Base-by-base conservation (phyloP, 1,140 invertebrate genomes). In the Penaeus chinensis region DNA sequence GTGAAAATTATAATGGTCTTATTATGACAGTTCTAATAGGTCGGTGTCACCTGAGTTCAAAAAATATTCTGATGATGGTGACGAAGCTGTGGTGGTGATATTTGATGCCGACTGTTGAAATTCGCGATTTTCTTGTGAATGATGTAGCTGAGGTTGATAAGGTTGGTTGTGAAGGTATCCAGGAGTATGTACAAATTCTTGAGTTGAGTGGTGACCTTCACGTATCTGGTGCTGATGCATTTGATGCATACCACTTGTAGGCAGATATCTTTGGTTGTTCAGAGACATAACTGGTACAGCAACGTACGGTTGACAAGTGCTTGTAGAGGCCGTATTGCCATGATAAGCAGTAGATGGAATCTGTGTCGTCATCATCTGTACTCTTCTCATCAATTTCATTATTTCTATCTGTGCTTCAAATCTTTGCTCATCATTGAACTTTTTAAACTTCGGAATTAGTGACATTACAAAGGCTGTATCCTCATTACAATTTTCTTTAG, bases 121-220 rank as follows among this genome's bases (percentile, higher is more conserved):
- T 27, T 80, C 60, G 47, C 19, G 78, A 80, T 62, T 62, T 80
- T 20, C 47, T 61, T 62, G 42, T 27, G 78, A 60, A 80, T 80
- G 78, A 80, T 80, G 78, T 80, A 80, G 78, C 47, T 60, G 54
- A 80, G 47, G 78, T 80, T 80, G 78, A 80, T 80, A 80, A 80
- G 16, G 78, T 80, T 80, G 78, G 24, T 80, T 80, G 54, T 80
- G 78, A 80, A 60, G 22, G 60, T 80, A 80, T 61, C 78, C 78
- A 80, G 16, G 60, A 27, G 60, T n/a, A 80, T 80, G 78, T 62
- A 80, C 54, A n/a, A 61, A 80, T 60, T 80, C 78, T 62, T 80
- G 78, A 27, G 42, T 61, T 80, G 78, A 54, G 78, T 19, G 78
- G 47, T 80, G 78, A 80, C 78, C 60, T 80, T 80, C 78, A 80